Conservation (phyloP, 2,797 vertebrate genomes). For the Peromyscus attwateri region DNA sequence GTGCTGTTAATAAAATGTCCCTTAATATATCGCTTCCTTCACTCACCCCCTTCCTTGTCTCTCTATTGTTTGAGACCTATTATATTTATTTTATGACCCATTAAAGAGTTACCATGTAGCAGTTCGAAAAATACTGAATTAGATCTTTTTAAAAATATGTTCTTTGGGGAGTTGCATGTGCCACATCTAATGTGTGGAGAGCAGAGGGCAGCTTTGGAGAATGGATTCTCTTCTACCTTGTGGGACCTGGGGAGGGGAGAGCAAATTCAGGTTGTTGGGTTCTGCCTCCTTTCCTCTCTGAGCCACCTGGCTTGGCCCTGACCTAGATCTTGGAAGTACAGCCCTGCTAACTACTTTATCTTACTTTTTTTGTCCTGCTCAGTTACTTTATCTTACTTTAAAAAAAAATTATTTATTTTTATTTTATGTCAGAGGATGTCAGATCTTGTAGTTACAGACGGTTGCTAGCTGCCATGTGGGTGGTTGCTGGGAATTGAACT, state of each 20-base stretch:
- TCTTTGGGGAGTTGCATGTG: not conserved
- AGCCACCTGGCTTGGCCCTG: not conserved
- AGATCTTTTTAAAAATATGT: not conserved
- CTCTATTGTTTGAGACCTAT: conserved; percentile 8
- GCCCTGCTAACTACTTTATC: not conserved
- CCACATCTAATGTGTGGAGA: not conserved
- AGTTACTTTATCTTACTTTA: not conserved
- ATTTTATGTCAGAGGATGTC: too few relatives aligned
- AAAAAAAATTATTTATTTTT: too few relatives aligned
- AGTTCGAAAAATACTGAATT: conserved; percentile 19
- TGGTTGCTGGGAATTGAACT: too few relatives aligned
- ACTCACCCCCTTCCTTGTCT: not conserved
- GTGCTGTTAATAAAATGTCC: conserved; percentile 14
- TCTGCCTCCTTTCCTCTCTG: not conserved
- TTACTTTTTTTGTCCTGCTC: not conserved
- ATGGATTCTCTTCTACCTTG: not conserved
- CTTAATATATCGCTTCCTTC: not conserved
- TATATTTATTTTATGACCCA: conserved; percentile 53
- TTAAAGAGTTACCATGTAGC: conserved; percentile 22
- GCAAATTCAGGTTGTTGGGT: not conserved
- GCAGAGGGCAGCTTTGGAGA: not conserved
- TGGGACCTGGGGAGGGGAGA: not conserved
- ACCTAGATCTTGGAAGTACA: conserved; percentile 1
- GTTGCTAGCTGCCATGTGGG: too few relatives aligned
- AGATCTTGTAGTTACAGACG: too few relatives aligned